Evolutionary conservation across 2,113 vertebrate species (phyloP).

Genomic region (Crocuta crocuta): DNA sequence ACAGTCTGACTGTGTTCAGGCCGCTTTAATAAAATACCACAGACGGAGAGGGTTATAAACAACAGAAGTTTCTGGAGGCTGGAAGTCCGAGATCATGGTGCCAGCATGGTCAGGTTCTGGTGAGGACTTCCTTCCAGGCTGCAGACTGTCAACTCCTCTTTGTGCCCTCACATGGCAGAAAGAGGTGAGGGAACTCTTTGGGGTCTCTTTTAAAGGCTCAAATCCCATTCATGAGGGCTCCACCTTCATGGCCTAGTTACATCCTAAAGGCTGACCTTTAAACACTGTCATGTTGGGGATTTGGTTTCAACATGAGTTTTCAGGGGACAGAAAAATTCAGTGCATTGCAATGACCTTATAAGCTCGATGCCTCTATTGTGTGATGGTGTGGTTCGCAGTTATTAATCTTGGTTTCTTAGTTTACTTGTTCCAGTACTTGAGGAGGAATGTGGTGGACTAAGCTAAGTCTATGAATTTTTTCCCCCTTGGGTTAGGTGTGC

Average conservation of each 20-base stretch:
- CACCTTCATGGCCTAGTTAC: neutral
- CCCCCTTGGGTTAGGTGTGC: neutral
- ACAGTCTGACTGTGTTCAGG: neutral
- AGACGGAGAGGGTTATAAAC: neutral
- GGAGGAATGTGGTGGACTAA: neutral
- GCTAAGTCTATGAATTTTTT: neutral
- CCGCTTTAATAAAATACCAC: neutral
- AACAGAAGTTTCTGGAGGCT: neutral
- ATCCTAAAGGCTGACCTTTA: neutral
- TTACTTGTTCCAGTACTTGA: neutral
- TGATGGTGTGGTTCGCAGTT: neutral
- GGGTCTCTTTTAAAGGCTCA: neutral
- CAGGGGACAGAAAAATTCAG: neutral
- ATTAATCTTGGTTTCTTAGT: constrained; percentile 1
- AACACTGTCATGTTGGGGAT: neutral
- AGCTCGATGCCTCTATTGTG: neutral
- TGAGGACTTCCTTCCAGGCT: neutral
- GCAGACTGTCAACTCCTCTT: neutral
- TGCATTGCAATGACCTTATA: neutral
- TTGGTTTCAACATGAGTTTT: neutral
- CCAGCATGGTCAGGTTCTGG: too few relatives aligned
- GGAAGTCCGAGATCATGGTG: neutral
- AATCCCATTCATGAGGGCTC: neutral
- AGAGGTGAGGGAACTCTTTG: neutral
- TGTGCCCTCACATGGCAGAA: neutral